Evolutionary conservation across 2,113 vertebrate genomes (phyloP).

Genomic region (Aspiorhynchus laticeps): DNA sequence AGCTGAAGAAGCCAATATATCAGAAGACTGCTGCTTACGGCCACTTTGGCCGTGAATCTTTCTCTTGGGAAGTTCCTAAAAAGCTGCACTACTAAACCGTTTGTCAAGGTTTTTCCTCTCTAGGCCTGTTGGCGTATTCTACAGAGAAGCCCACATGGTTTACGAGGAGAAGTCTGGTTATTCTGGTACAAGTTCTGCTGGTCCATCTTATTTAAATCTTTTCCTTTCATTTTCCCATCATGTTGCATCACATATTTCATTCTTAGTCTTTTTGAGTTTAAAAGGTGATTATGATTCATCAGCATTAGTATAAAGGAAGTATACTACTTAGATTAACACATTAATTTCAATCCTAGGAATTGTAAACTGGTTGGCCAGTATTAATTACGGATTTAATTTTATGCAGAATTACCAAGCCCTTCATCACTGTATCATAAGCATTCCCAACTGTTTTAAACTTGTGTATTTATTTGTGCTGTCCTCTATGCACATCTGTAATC

Average conservation of each 20-base stretch:
- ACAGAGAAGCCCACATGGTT: conserved; percentile 95
- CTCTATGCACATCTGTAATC: not conserved
- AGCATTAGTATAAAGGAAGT: not conserved
- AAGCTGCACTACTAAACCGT: conserved; percentile 91
- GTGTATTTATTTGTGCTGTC: conserved; percentile 87
- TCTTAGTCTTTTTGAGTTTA: not conserved
- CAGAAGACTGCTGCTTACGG: conserved; percentile 98
- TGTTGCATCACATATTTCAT: conserved; percentile 3
- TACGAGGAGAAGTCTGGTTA: conserved; percentile 79
- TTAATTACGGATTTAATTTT: not conserved
- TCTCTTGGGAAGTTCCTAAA: conserved; percentile 97
- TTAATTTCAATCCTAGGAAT: not conserved
- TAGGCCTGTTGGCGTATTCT: conserved; percentile 90
- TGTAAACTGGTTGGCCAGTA: not conserved
- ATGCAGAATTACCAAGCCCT: not conserved
- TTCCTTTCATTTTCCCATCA: not conserved
- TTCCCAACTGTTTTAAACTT: conserved; percentile 1
- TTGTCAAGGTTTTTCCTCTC: conserved; percentile 88
- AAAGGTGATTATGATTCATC: not conserved
- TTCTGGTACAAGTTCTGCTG: conserved; percentile 54
- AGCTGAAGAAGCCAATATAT: conserved; percentile 98
- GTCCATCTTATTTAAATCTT: not conserved
- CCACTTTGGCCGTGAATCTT: conserved; percentile 97
- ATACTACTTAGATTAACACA: not conserved
- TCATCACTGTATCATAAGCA: conserved; percentile 10